Conservation (phyloP, 2,113 vertebrate genomes). For the Thermophis baileyi region DNA sequence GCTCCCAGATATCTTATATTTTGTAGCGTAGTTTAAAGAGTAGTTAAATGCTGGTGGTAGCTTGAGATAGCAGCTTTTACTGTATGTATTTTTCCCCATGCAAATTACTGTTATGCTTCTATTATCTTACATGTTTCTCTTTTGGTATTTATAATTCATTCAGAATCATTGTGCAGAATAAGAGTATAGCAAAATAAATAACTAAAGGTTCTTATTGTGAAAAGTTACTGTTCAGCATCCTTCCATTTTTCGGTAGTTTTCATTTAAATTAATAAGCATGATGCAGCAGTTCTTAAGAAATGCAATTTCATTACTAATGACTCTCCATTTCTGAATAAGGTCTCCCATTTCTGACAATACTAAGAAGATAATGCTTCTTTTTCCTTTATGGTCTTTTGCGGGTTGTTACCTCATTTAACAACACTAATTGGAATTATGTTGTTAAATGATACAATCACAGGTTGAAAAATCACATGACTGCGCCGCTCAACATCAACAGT, state of each 20-base stretch:
- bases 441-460: neutral
- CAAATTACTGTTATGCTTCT: neutral
- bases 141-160: neutral
- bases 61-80: neutral
- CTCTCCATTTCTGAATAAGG: neutral
- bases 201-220: neutral
- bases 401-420: neutral
- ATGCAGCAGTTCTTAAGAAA: neutral
- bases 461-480: neutral
- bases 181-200: neutral
- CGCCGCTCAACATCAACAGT: neutral
- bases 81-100: neutral
- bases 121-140: neutral
- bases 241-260: conserved; percentile 11
- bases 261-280: neutral
- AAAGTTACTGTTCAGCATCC: neutral
- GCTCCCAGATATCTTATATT: neutral
- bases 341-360: neutral
- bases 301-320: neutral
- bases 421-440: neutral
- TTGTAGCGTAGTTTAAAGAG: neutral
- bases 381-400: neutral
- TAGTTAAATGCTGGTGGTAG: neutral
- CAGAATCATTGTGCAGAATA: neutral
- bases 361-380: neutral